Evolutionary conservation across 2,888 invertebrate genomes (phyloP), one percentile per base, ranked within the genome.

Genomic region (Calephelis perditalis): DNA sequence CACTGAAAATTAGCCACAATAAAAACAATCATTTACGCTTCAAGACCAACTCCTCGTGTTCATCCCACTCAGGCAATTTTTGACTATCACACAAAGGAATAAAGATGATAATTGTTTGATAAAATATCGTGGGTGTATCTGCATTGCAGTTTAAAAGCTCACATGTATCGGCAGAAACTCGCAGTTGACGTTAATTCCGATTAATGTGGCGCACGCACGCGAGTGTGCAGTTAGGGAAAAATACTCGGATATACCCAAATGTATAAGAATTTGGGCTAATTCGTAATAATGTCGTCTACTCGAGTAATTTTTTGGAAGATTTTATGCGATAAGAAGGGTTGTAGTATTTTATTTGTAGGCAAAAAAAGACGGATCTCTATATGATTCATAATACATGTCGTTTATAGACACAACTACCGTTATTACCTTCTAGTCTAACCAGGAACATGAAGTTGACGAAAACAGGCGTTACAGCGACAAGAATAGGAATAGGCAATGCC

Each of bases 201-300:
- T 84, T 84, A 84, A 85, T 85, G 85, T 74, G 67, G 63, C 65
- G 69, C 71, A 64, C 71, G 64, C 86, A 86, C 86, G 86, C 86
- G 73, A 85, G 76, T 70, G 69, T 79, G 81, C 81, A 80, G 78
- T 81, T 81, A 79, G 72, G 68, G 68, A 67, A 76, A 78, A 76
- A 73, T 70, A 68, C 60, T 71, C 65, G 8, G 40, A 40, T 40
- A 40, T 40, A 6, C 40, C 26, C 40, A 40, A 40, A 40, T 40
- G 40, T 40, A 37, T 37, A 40, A 40, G 40, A 40, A 40, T 40
- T 40, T 40, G 40, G 40, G 40, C 40, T 40, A 40, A 40, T 40
- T 40, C 40, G 40, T 40, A 40, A 7, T 40, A 40, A 7, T 8
- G 40, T 40, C 40, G 40, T 40, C 40, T 40, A 40, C 49, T 49